phyloP scores from a whole-genome alignment of 64 coral and sea anemone species.

The Actinia tenebrosa region DNA sequence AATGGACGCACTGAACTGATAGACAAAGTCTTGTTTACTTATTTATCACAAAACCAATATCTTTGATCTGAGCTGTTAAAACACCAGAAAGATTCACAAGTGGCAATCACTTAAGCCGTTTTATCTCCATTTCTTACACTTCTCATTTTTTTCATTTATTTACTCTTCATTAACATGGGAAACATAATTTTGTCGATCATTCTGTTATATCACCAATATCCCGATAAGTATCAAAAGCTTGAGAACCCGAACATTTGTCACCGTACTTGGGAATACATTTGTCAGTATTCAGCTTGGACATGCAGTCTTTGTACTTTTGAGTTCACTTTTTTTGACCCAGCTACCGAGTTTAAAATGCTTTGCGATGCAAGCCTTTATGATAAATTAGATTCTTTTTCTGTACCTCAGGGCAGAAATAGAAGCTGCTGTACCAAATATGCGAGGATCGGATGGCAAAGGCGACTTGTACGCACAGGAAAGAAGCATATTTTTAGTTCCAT shows the following conservation, averaged over 20 bases:
- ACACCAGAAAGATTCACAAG: neutral
- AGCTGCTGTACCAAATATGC: neutral
- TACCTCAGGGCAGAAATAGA: neutral
- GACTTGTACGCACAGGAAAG: neutral
- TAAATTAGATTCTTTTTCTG: too few relatives aligned
- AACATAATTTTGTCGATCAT: neutral
- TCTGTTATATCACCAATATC: neutral
- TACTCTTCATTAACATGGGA: neutral
- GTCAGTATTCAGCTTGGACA: neutral
- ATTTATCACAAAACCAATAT: neutral
- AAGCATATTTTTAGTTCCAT: neutral
- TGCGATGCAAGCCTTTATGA: too few relatives aligned
- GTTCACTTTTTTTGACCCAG: too few relatives aligned
- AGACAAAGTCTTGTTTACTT: neutral
- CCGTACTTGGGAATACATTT: neutral
- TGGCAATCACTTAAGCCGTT: neutral
- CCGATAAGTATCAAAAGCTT: neutral
- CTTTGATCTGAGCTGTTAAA: neutral
- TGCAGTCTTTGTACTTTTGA: neutral
- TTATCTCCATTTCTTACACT: neutral
- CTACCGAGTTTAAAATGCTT: too few relatives aligned
- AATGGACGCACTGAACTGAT: too few relatives aligned
- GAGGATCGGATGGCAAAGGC: neutral
- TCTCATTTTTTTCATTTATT: constrained; percentile 9
- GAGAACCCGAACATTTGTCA: neutral